Conservation (phyloP, 2,797 vertebrate genomes). For the Bovichtus variegatus region DNA sequence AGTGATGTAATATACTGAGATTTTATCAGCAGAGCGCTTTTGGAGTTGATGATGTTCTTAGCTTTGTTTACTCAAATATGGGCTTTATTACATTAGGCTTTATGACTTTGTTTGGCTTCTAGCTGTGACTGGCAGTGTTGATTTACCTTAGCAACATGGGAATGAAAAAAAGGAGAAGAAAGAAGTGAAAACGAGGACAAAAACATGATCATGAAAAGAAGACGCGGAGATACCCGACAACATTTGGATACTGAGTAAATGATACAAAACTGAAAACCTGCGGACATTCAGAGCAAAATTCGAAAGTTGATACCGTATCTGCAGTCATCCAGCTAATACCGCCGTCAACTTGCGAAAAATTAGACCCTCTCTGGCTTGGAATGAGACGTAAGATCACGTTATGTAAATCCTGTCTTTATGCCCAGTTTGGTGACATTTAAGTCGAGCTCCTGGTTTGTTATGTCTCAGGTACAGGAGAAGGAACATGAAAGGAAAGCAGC, state of each 20-base stretch:
- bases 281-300: neutral
- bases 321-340: too few species aligned
- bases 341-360: too few species aligned
- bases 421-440: neutral
- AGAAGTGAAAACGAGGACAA: neutral
- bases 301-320: neutral
- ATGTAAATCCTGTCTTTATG: neutral
- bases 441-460: neutral
- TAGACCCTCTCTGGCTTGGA: too few species aligned
- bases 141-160: constrained; percentile 4
- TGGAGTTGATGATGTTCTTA: constrained; percentile 21
- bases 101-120: constrained; percentile 37
- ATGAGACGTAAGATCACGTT: neutral
- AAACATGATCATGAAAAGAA: neutral
- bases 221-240: neutral
- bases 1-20: constrained; percentile 10
- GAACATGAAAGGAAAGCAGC: constrained; percentile 35
- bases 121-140: neutral
- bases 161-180: neutral
- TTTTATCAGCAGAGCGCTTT: constrained; percentile 5
- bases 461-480: constrained; percentile 5
- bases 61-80: constrained; percentile 45
- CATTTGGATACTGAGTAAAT: neutral
- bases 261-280: neutral
- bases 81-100: constrained; percentile 40